Evolutionary conservation across 53 echinoderm and acorn worm genomes (phyloP), one percentile per base, ranked within the genome.

Genomic region (Patiria pectinifera): DNA sequence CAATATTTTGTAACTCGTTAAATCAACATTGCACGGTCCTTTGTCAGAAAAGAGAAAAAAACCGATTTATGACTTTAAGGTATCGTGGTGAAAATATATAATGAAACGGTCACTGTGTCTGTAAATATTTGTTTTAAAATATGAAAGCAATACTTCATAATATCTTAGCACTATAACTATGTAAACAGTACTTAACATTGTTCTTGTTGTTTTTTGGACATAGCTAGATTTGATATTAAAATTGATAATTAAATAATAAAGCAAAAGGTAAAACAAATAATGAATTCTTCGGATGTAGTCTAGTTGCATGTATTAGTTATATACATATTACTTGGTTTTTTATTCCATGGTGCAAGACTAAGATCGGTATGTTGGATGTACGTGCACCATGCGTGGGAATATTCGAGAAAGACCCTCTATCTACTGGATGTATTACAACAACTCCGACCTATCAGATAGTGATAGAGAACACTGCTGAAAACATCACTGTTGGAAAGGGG

Each of bases 191-290:
- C 90, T 90, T 90, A 90, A 80, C 16, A 88, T 46, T 48, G 66
- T 48, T 69, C 44, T 81, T 58, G 80, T 80, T 80, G 80, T 80
- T 66, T 53, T 89, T 90, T n/a, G 46, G 79, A 78, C 18, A 79
- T 90, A 90, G 90, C 46, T 80, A 90, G 80, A 90, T 90, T 90
- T 90, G 80, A 90, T 90, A 90, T 90, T 90, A 3, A 69, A 45
- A 47, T 24, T 53, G 53, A 53, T 53, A 53, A 5, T 53, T 0
- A 53, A 53, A 53, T 53, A 49, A 49, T 4, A 53, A 86, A 18
- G 45, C 35, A 63, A 44, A 13, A 24, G 3, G 69, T 43, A 58
- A 80, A 62, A 19, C 25, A 11, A 80, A 45, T 19, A 46, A 45
- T 81, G 81, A 4, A 23, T 74, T 23, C 8, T n/a, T 74, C 24